Conservation (phyloP, 2,888 invertebrate species). For the Labia minor region DNA sequence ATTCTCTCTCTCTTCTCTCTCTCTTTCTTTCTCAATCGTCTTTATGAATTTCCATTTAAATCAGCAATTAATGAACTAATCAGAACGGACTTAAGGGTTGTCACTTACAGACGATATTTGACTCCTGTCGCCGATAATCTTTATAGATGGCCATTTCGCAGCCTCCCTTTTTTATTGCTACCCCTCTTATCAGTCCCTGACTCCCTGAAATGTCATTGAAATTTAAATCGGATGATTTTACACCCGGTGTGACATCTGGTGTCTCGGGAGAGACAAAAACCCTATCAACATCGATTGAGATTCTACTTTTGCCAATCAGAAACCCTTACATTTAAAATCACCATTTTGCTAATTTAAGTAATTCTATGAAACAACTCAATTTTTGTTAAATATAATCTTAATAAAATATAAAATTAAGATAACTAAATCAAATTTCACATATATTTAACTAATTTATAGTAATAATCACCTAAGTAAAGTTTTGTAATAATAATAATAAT, state of each 20-base stretch:
- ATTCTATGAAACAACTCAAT: too few species aligned
- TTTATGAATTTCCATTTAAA: neutral
- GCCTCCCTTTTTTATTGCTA: neutral
- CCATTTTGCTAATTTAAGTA: too few species aligned
- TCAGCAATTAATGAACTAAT: neutral
- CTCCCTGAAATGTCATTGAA: neutral
- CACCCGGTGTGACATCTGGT: neutral
- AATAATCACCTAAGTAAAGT: too few species aligned
- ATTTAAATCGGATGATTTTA: neutral
- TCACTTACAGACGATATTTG: neutral
- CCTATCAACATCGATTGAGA: neutral
- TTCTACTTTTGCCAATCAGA: neutral
- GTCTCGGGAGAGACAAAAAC: neutral
- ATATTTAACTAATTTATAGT: too few species aligned
- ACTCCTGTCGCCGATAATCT: neutral
- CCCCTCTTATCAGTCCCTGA: neutral
- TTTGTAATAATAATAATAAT: too few species aligned
- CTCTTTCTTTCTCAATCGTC: too few species aligned
- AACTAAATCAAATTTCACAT: too few species aligned
- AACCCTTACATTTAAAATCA: too few species aligned
- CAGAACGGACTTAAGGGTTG: neutral
- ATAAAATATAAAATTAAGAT: too few species aligned
- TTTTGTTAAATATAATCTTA: too few species aligned
- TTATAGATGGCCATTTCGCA: neutral
- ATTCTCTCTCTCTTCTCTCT: neutral